Conservation (phyloP, 2,888 invertebrate genomes). For the Hirtodrosophila cameraria region DNA sequence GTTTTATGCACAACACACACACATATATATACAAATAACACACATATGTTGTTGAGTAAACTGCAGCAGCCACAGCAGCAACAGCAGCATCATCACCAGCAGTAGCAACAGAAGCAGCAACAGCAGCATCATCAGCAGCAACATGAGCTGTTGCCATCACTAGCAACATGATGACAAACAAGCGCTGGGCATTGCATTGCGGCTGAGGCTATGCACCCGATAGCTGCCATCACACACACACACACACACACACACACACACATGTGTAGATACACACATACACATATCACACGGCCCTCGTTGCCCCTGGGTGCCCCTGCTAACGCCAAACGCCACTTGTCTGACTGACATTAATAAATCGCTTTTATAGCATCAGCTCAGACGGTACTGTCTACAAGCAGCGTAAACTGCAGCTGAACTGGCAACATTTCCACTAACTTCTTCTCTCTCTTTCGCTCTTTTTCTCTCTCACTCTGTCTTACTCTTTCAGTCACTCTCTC, state of each 20-base stretch:
- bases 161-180: conserved; percentile 72
- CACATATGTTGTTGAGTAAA: conserved; percentile 32
- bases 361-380: conserved; percentile 71
- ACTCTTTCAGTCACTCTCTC: conserved; percentile 1
- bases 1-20: conserved; percentile 21
- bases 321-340: conserved; percentile 67
- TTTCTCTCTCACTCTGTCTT: conserved; percentile 1
- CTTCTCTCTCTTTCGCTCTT: conserved; percentile 6
- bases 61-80: conserved; percentile 36
- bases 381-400: conserved; percentile 29
- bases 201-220: conserved; percentile 36
- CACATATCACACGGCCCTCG: neutral
- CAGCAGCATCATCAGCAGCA: conserved; percentile 46
- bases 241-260: neutral
- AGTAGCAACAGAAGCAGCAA: conserved; percentile 21
- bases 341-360: conserved; percentile 78
- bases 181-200: conserved; percentile 47
- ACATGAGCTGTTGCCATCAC: conserved; percentile 66
- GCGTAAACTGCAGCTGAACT: conserved; percentile 52
- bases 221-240: conserved; percentile 11
- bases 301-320: conserved; percentile 7
- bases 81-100: conserved; percentile 22
- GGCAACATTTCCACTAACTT: conserved; percentile 29
- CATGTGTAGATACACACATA: neutral
- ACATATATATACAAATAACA: conserved; percentile 1